phyloP scores from a whole-genome alignment of 2,113 vertebrate genomes.

The Heterotilapia buettikoferi region DNA sequence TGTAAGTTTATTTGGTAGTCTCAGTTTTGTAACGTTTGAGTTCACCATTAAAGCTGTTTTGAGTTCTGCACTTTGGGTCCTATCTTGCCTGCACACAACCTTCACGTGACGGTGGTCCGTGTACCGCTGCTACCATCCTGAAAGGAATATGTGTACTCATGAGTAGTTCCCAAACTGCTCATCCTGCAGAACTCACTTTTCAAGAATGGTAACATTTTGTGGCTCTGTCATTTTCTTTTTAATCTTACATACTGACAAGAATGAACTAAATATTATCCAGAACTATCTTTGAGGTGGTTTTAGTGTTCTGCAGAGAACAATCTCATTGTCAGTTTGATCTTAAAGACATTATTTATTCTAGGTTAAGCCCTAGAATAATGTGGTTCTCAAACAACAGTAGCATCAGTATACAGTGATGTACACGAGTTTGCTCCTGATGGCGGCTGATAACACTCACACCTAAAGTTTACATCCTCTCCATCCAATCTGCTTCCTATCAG shows the following conservation, averaged over 20 bases:
- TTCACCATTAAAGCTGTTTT: neutral
- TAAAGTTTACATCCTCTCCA: neutral
- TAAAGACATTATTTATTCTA: neutral
- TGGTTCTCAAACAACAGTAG: neutral
- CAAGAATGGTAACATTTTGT: neutral
- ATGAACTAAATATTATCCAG: neutral
- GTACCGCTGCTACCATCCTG: neutral
- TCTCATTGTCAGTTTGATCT: neutral
- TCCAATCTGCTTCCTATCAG: slow-evolving; percentile 24
- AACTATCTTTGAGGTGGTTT: neutral
- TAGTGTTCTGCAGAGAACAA: neutral
- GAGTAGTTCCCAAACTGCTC: neutral
- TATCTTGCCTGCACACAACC: neutral
- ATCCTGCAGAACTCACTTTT: neutral
- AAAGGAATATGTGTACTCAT: neutral
- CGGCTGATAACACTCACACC: neutral
- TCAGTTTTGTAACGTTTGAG: neutral
- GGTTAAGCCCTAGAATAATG: neutral
- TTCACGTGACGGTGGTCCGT: neutral
- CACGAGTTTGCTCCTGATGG: neutral
- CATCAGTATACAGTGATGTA: neutral
- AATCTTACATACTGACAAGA: neutral
- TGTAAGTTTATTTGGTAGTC: neutral
- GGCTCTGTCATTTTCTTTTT: neutral
- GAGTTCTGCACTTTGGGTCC: neutral